A percentile compares a stretch with the other conserved stretches of the same genome.
phyloP scores from a whole-genome alignment of 2,888 invertebrate species.

The Xanthia icteritia region DNA sequence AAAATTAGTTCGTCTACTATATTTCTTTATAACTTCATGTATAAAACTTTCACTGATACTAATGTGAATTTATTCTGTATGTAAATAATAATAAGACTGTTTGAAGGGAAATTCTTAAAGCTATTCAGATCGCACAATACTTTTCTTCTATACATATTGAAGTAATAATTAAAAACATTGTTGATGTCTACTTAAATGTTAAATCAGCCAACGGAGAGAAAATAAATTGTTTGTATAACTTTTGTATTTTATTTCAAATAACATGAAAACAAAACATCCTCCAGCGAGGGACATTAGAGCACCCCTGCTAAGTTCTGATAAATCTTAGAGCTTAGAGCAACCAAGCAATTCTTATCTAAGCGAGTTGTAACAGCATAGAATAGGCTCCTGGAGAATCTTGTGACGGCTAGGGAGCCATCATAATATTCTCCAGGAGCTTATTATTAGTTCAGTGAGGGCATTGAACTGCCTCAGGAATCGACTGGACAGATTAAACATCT shows the following conservation, averaged over 20 bases:
- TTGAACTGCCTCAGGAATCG: no score
- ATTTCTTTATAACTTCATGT: conserved; percentile 50
- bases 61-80: conserved; percentile 64
- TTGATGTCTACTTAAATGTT: conserved; percentile 82
- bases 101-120: conserved; percentile 75
- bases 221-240: conserved; percentile 79
- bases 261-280: not conserved
- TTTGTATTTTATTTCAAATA: conserved; percentile 63
- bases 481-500: no score
- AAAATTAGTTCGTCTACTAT: conserved; percentile 44
- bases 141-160: conserved; percentile 79
- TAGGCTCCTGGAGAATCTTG: no score
- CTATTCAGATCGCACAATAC: conserved; percentile 84
- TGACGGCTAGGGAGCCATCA: no score
- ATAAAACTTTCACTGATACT: conserved; percentile 50
- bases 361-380: no score
- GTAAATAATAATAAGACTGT: conserved; percentile 84
- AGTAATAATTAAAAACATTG: conserved; percentile 73
- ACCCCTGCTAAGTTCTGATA: not conserved
- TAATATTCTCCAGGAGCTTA: no score
- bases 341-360: no score
- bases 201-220: conserved; percentile 74
- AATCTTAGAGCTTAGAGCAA: not conserved
- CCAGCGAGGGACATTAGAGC: not conserved
- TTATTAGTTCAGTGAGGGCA: no score